Evolutionary conservation across 1,140 invertebrate species (phyloP).

Genomic region (Drosophila burlai): DNA sequence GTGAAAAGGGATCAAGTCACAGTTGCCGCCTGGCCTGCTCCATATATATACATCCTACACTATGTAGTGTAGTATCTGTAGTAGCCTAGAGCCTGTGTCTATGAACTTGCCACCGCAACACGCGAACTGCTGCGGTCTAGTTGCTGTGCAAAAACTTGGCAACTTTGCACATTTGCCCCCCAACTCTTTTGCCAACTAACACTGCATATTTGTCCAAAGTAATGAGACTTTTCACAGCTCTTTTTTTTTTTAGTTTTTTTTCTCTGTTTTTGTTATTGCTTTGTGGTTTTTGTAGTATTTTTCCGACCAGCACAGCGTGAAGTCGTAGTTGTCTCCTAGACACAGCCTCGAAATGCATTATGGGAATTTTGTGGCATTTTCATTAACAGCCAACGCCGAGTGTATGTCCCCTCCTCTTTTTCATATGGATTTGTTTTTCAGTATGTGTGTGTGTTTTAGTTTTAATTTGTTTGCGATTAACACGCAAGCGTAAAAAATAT

Average conservation of each 20-base stretch:
- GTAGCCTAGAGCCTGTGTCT: slow-evolving; percentile 40
- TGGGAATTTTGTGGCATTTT: slow-evolving; percentile 84
- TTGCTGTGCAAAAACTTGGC: slow-evolving; percentile 55
- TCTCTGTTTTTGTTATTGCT: neutral
- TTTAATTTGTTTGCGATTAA: slow-evolving; percentile 81
- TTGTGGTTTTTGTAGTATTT: slow-evolving; percentile 12
- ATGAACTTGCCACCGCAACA: slow-evolving; percentile 80
- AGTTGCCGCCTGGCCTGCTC: slow-evolving; percentile 57
- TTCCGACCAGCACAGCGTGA: slow-evolving; percentile 65
- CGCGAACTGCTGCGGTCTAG: slow-evolving; percentile 62
- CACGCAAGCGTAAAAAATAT: slow-evolving; percentile 67
- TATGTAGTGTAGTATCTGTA: slow-evolving; percentile 11
- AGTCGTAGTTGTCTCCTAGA: slow-evolving; percentile 64
- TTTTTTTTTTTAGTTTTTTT: slow-evolving; percentile 36
- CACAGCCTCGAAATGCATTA: slow-evolving; percentile 73
- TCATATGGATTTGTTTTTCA: slow-evolving; percentile 8
- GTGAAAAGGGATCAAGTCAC: slow-evolving; percentile 74
- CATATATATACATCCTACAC: slow-evolving; percentile 24
- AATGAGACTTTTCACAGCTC: slow-evolving; percentile 83
- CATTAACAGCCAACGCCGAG: slow-evolving; percentile 67
- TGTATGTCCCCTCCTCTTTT: slow-evolving; percentile 11
- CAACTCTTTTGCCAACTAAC: slow-evolving; percentile 42
- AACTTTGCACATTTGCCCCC: slow-evolving; percentile 70
- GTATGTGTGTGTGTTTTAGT: slow-evolving; percentile 28
- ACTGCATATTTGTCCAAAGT: slow-evolving; percentile 82